Evolutionary conservation across 1,140 invertebrate genomes (phyloP).

Genomic region (Holotrichia oblita): DNA sequence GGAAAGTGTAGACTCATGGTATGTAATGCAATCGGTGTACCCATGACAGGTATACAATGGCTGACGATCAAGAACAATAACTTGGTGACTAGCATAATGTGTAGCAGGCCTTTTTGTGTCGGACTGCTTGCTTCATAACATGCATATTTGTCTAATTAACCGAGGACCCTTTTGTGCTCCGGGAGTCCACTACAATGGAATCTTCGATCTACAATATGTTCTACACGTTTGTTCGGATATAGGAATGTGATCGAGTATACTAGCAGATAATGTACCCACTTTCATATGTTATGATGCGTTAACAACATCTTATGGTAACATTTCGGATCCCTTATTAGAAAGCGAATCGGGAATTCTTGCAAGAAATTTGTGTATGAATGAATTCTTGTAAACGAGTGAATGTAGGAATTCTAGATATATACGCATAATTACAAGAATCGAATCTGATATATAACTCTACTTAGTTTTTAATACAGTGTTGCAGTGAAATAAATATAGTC

Average conservation of each 20-base stretch:
- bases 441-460: too few relatives aligned
- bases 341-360: neutral
- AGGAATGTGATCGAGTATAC: slow-evolving; percentile 24
- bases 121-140: slow-evolving; percentile 44
- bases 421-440: too few relatives aligned
- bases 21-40: slow-evolving; percentile 45
- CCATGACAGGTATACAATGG: slow-evolving; percentile 46
- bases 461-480: too few relatives aligned
- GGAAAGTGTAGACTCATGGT: slow-evolving; percentile 46
- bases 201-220: slow-evolving; percentile 9
- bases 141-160: slow-evolving; percentile 48
- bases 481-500: too few relatives aligned
- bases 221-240: neutral
- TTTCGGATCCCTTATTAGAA: neutral
- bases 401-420: too few relatives aligned
- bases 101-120: slow-evolving; percentile 33
- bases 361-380: neutral
- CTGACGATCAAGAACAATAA: slow-evolving; percentile 45
- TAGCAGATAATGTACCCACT: neutral
- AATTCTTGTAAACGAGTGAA: too few relatives aligned
- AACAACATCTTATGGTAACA: neutral
- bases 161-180: slow-evolving; percentile 26
- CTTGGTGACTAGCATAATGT: slow-evolving; percentile 45
- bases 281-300: neutral
- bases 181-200: slow-evolving; percentile 28